Evolutionary conservation across 2,888 invertebrate species (phyloP).

Genomic region (Iselma pallidipennis): DNA sequence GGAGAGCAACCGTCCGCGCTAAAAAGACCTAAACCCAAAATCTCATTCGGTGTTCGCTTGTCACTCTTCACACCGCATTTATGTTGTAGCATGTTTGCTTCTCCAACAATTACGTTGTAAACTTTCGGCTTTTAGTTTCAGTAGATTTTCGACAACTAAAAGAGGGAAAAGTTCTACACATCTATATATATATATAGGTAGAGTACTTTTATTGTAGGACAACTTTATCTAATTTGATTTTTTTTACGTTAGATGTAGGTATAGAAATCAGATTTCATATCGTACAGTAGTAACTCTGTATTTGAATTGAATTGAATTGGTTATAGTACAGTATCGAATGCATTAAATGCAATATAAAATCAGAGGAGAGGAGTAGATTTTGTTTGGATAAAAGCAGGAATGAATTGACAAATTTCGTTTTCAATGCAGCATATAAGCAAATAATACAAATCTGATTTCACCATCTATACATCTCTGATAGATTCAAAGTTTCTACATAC

Average conservation of each 20-base stretch:
- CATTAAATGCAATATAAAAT: constrained; percentile 22
- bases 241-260: background rate
- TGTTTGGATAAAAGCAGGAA: constrained; percentile 11
- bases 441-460: constrained; percentile 21
- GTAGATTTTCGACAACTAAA: background rate
- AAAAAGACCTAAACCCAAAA: constrained; percentile 37
- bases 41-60: constrained; percentile 42
- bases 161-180: too few relatives aligned
- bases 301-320: background rate
- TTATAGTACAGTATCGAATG: background rate
- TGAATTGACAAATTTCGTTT: constrained; percentile 16
- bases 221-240: too few relatives aligned
- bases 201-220: too few relatives aligned
- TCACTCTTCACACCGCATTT: constrained; percentile 34
- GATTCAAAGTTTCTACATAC: background rate
- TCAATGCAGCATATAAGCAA: constrained; percentile 11
- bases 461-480: constrained; percentile 5
- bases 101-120: constrained; percentile 26
- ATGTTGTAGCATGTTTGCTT: constrained; percentile 27
- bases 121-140: background rate
- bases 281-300: background rate
- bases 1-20: constrained; percentile 31
- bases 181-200: too few relatives aligned
- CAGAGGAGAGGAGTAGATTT: constrained; percentile 14
- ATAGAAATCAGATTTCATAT: background rate